A percentile compares a stretch with the other conserved stretches of the same genome.
Evolutionary conservation across 2,797 vertebrate species (phyloP).

Genomic region (Schizopygopsis malacanthus): DNA sequence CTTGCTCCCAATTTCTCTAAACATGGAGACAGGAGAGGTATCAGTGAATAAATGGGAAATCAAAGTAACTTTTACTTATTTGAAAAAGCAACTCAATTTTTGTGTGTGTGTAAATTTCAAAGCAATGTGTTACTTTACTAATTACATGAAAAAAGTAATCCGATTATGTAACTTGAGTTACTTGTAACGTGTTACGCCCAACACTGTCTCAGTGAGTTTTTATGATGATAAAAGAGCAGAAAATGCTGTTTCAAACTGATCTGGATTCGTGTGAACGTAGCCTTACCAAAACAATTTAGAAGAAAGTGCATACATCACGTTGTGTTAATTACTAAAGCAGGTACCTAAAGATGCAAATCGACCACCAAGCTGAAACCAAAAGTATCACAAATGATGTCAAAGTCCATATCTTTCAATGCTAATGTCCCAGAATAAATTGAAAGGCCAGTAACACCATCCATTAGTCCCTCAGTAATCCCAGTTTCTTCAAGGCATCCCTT

Average conservation of each 20-base stretch:
- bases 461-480: constrained; percentile 90
- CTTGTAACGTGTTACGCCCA: not conserved
- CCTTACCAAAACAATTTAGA: not conserved
- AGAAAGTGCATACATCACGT: constrained; percentile 13
- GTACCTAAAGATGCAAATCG: not conserved
- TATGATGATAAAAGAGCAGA: not conserved
- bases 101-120: not conserved
- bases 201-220: not conserved
- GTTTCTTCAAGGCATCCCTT: constrained; percentile 85
- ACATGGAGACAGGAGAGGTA: not conserved
- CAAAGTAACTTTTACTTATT: not conserved
- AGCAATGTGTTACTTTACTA: not conserved
- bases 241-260: not conserved
- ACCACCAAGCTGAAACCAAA: constrained; percentile 8
- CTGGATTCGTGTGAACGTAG: not conserved
- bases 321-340: not conserved
- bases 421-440: not conserved
- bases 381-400: not conserved
- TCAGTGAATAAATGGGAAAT: not conserved
- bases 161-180: not conserved
- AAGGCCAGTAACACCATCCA: not conserved
- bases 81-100: not conserved
- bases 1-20: not conserved
- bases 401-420: constrained; percentile 8
- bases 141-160: not conserved